phyloP scores from a whole-genome alignment of 2,113 vertebrate genomes.

The Gila orcuttii region DNA sequence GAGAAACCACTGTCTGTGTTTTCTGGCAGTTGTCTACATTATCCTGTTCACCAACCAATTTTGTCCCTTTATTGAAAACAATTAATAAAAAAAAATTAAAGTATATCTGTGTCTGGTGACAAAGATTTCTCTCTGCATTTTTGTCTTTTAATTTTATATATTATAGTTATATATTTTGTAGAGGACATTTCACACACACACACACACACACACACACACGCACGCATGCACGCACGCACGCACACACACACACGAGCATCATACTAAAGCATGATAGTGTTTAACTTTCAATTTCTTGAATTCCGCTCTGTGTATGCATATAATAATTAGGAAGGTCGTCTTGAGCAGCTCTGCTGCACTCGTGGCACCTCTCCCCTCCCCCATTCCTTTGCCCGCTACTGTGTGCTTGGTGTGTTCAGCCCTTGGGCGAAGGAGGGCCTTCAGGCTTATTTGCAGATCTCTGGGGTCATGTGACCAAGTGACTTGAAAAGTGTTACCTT shows the following conservation, averaged over 20 bases:
- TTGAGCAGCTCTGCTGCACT: constrained; percentile 12
- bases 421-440: neutral
- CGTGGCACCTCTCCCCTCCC: neutral
- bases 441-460: neutral
- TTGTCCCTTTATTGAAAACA: constrained; percentile 99
- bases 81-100: constrained; percentile 96
- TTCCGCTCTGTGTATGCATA: neutral
- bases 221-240: constrained; percentile 21
- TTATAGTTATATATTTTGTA: neutral
- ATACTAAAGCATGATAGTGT: neutral
- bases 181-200: neutral
- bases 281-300: neutral
- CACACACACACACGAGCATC: neutral
- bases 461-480: constrained; percentile 24
- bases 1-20: constrained; percentile 99
- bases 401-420: constrained; percentile 3
- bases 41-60: constrained; percentile 99
- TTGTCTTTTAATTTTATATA: neutral
- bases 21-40: constrained; percentile 99
- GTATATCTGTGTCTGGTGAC: constrained; percentile 83
- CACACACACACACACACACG: neutral
- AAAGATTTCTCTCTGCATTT: constrained; percentile 55
- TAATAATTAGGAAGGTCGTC: constrained; percentile 31
- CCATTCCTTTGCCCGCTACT: neutral
- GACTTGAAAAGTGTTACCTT: constrained; percentile 25